A percentile compares a stretch with the other conserved stretches of the same genome.
Conservation (phyloP, 2,113 vertebrate species). For the Charina bottae region DNA sequence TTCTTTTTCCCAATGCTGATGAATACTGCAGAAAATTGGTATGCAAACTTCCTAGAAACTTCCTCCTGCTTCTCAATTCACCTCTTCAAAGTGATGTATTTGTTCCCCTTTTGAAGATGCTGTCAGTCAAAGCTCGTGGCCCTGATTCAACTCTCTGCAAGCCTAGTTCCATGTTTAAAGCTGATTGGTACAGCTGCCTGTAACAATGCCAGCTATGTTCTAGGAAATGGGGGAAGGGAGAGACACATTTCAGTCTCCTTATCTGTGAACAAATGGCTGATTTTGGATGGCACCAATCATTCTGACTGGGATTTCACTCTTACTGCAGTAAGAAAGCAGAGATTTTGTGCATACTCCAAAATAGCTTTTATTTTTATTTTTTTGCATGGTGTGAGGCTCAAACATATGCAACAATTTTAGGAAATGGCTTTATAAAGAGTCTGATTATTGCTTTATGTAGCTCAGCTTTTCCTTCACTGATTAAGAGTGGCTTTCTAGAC, state of each 20-base stretch:
- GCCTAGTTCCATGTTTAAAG: not conserved
- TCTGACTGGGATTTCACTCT: not conserved
- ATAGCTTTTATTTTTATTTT: not conserved
- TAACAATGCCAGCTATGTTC: not conserved
- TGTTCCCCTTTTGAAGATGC: not conserved
- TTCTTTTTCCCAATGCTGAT: not conserved
- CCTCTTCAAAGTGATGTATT: not conserved
- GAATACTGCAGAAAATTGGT: not conserved
- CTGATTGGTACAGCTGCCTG: not conserved
- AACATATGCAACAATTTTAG: not conserved
- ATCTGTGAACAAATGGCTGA: not conserved
- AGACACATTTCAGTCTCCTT: not conserved
- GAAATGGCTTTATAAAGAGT: not conserved
- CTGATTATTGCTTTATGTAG: not conserved
- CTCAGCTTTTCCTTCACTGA: not conserved
- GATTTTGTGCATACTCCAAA: no score
- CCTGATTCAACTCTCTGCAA: not conserved
- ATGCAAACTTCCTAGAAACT: not conserved
- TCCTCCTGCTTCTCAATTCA: not conserved
- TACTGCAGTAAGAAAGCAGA: not conserved
- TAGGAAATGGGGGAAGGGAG: not conserved
- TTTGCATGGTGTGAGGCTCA: not conserved
- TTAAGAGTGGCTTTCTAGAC: not conserved
- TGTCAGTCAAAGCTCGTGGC: not conserved
- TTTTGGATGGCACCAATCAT: not conserved